A percentile compares a stretch with the other conserved stretches of the same genome.
Conservation (phyloP, 2,797 vertebrate genomes). For the Acestrorhynchus altus region DNA sequence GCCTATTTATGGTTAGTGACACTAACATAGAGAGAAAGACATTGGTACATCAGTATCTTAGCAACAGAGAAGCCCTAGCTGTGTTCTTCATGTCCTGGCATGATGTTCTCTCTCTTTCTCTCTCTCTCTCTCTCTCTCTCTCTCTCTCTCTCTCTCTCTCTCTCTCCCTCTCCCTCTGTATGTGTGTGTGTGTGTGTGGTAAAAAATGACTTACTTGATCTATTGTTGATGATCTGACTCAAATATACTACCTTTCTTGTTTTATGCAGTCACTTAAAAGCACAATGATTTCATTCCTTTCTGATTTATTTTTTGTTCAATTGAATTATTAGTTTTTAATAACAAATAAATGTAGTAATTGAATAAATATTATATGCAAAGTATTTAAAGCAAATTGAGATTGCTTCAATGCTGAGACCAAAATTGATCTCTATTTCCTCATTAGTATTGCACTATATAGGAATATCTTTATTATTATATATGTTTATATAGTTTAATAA, state of each 20-base stretch:
- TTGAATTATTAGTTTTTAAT: no score
- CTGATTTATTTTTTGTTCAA: no score
- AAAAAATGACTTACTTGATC: background rate
- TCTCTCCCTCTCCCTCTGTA: background rate
- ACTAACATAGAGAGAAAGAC: conserved; percentile 51
- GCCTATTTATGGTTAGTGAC: conserved; percentile 56
- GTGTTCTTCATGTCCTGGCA: conserved; percentile 60
- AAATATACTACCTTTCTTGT: background rate
- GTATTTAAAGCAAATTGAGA: no score
- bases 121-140: background rate
- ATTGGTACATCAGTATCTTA: conserved; percentile 63
- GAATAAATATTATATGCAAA: no score
- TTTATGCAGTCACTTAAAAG: no score
- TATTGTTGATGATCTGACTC: background rate
- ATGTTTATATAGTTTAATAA: no score
- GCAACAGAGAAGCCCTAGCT: conserved; percentile 63
- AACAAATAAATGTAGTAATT: no score
- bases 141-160: background rate
- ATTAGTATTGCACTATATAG: no score
- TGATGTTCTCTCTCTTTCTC: conserved; percentile 35
- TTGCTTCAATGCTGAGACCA: no score
- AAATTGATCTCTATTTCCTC: no score
- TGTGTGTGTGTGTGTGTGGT: background rate
- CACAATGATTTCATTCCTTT: no score
- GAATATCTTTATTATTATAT: no score